Percentiles rank a stretch among this genome's conserved stretches.
Conservation (phyloP, 2,888 invertebrate genomes). For the Scelioninae gen. 1 region DNA sequence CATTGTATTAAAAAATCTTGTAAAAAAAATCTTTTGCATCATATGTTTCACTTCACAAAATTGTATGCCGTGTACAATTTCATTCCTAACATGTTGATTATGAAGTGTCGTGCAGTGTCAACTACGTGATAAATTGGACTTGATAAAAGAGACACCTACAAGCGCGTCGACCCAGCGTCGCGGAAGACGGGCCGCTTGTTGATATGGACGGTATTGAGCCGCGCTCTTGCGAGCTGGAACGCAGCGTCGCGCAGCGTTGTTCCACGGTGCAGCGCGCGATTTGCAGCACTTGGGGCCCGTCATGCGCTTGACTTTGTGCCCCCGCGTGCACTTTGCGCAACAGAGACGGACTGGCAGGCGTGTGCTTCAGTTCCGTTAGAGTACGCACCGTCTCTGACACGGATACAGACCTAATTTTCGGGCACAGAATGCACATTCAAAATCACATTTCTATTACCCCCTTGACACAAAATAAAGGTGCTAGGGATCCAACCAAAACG, state of each 20-base stretch:
- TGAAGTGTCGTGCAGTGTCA: too few relatives aligned
- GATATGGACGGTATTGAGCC: conserved; percentile 62
- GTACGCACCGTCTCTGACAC: conserved; percentile 95
- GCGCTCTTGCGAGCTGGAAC: conserved; percentile 67
- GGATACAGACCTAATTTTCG: conserved; percentile 80
- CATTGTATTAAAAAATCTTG: too few relatives aligned
- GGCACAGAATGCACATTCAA: conserved; percentile 56
- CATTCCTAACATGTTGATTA: too few relatives aligned
- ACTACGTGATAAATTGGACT: too few relatives aligned
- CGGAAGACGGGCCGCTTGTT: conserved; percentile 61
- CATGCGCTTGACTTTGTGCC: conserved; percentile 74
- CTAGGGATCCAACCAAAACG: too few relatives aligned
- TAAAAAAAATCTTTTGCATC: too few relatives aligned
- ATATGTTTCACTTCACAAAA: too few relatives aligned
- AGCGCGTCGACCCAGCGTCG: conserved; percentile 61
- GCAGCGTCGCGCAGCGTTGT: conserved; percentile 73
- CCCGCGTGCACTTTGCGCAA: conserved; percentile 83
- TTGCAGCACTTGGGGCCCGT: conserved; percentile 74
- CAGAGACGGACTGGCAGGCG: conserved; percentile 93
- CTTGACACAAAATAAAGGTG: too few relatives aligned
- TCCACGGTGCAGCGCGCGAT: conserved; percentile 77
- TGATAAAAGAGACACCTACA: conserved; percentile 43
- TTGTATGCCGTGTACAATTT: too few relatives aligned
- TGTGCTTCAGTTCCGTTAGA: conserved; percentile 92
- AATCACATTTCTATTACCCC: too few relatives aligned